A percentile compares a stretch with the other conserved stretches of the same genome.
Evolutionary conservation across 1,140 invertebrate genomes (phyloP).

Genomic region (Drosophila ananassae): DNA sequence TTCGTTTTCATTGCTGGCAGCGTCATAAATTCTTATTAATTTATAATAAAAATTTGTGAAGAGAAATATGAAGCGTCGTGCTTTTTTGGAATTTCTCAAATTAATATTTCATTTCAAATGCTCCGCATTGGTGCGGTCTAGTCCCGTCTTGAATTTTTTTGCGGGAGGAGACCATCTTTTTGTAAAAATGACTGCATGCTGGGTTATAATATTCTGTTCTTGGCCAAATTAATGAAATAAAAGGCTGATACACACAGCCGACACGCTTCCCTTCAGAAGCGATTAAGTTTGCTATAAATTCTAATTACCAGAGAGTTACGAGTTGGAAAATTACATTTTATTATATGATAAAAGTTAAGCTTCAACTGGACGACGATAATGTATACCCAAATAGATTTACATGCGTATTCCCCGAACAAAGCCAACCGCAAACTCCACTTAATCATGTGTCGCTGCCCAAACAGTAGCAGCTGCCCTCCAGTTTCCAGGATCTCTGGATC

Average conservation of each 20-base stretch:
- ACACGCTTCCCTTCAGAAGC: conserved; percentile 42
- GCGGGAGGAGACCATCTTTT: conserved; percentile 3
- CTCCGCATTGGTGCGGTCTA: conserved; percentile 42
- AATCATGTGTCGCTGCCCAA: conserved; percentile 71
- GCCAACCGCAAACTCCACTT: conserved; percentile 77
- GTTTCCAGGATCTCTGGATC: not conserved
- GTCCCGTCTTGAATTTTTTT: conserved; percentile 12
- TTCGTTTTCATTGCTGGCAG: conserved; percentile 28
- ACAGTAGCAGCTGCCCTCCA: conserved; percentile 7
- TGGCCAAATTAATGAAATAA: conserved; percentile 57
- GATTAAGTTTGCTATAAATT: conserved; percentile 81
- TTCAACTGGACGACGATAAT: conserved; percentile 82
- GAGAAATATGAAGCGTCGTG: conserved; percentile 14
- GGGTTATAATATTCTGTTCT: conserved; percentile 55
- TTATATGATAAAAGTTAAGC: conserved; percentile 83
- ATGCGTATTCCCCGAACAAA: conserved; percentile 75
- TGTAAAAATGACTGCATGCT: conserved; percentile 38
- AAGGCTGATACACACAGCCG: conserved; percentile 2
- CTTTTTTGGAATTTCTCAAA: conserved; percentile 64
- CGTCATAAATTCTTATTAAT: conserved; percentile 81
- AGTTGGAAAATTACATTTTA: conserved; percentile 83
- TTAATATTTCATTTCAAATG: conserved; percentile 77
- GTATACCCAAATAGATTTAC: conserved; percentile 82
- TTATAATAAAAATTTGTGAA: conserved; percentile 77
- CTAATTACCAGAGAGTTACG: conserved; percentile 82